These are phyloP conservation scores for Carlito syrichta DNA, from an alignment of 2,113 vertebrate species.

Conservation along the genomic window DNA sequence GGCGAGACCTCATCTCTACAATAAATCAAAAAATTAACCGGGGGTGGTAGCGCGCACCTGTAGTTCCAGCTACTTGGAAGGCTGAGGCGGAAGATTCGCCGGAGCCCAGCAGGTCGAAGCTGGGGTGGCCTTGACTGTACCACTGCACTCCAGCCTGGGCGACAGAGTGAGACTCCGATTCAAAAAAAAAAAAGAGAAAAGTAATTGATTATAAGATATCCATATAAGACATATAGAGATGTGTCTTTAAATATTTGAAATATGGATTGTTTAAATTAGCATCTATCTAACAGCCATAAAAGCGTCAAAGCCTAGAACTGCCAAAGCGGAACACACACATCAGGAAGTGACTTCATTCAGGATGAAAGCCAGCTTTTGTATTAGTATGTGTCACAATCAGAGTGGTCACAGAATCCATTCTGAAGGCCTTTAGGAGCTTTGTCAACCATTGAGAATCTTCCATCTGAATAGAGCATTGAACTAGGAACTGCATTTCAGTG, in stretches of 20 bases:
- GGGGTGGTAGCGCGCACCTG: no score
- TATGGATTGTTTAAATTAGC: conserved; percentile 10
- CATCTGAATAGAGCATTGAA: background rate
- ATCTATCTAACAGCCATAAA: background rate
- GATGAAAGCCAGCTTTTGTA: background rate
- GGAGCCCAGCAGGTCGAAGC: no score
- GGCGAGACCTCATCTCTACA: no score
- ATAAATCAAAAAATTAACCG: no score
- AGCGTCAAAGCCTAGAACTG: background rate
- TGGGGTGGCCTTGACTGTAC: no score
- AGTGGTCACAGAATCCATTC: background rate
- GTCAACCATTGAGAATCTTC: background rate
- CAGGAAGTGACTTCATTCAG: conserved; percentile 28
- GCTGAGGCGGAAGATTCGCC: no score
- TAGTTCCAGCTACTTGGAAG: no score
- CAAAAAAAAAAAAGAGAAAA: no score
- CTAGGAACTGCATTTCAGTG: background rate
- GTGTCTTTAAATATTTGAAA: background rate
- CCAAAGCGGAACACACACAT: background rate
- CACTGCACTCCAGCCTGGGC: no score
- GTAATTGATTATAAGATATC: background rate
- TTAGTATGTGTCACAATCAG: background rate
- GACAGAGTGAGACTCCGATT: no score
- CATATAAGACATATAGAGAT: background rate
- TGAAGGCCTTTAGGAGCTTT: background rate